phyloP scores from a whole-genome alignment of 1,140 invertebrate genomes.

The Babylonia areolata region DNA sequence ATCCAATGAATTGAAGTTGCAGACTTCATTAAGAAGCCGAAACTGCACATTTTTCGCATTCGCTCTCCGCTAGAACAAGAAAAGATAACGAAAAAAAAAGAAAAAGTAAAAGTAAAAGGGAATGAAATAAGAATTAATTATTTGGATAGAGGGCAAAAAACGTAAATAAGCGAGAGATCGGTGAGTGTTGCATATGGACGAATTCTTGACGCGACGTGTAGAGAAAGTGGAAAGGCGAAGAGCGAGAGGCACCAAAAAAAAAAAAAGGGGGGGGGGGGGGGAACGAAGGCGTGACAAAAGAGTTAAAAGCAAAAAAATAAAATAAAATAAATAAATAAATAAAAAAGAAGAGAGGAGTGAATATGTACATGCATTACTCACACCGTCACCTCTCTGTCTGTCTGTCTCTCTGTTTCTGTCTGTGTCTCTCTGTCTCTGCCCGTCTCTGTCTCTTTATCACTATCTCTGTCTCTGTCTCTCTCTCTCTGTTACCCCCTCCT shows the following conservation, averaged over 20 bases:
- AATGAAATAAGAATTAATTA: slow-evolving; percentile 28
- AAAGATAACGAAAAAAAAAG: neutral
- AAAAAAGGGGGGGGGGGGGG: neutral
- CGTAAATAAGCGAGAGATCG: slow-evolving; percentile 7
- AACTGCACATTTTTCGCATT: slow-evolving; percentile 15
- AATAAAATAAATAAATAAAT: too few relatives aligned
- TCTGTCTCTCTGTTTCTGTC: neutral
- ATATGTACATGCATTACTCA: neutral
- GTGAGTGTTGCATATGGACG: slow-evolving; percentile 6
- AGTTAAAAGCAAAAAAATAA: too few relatives aligned
- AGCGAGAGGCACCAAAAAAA: neutral
- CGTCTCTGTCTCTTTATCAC: neutral
- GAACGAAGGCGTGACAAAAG: neutral
- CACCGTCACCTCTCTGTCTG: neutral
- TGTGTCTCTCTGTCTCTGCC: too few relatives aligned
- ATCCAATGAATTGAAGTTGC: slow-evolving; percentile 25
- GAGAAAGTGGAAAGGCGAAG: neutral
- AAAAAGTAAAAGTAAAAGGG: neutral
- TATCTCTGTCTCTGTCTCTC: neutral
- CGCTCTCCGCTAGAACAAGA: neutral
- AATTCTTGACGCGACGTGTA: neutral
- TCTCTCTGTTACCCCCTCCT: neutral
- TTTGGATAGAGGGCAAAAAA: slow-evolving; percentile 17
- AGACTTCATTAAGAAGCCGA: slow-evolving; percentile 26
- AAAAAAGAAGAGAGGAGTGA: neutral